These are phyloP conservation scores for Engystomops pustulosus DNA, from an alignment of 2,113 vertebrate genomes.

Conservation along the genomic window DNA sequence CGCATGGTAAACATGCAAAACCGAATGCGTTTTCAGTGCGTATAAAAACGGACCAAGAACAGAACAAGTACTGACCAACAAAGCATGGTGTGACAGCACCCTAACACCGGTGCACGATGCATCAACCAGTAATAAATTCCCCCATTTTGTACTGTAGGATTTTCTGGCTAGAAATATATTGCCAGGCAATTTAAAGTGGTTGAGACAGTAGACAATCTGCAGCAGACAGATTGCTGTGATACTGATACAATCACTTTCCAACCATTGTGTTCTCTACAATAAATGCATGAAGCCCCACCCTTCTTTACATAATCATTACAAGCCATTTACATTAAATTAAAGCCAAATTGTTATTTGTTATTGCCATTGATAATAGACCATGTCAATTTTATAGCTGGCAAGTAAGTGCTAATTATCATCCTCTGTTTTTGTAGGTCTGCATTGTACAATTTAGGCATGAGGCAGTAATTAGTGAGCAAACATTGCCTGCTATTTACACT, in stretches of 20 bases:
- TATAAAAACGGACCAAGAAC: no score
- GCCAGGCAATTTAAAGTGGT: no score
- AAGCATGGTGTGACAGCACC: no score
- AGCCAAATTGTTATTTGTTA: neutral
- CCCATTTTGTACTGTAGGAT: no score
- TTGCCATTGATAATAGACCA: neutral
- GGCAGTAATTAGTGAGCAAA: neutral
- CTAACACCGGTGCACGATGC: no score
- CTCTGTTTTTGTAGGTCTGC: neutral
- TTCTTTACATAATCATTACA: neutral
- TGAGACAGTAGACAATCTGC: neutral
- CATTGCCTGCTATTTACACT: neutral
- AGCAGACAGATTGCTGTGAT: constrained; percentile 18
- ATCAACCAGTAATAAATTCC: no score
- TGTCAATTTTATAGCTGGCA: neutral
- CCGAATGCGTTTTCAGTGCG: no score
- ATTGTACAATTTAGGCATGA: neutral
- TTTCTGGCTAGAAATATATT: no score
- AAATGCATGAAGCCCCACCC: neutral
- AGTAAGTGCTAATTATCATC: neutral
- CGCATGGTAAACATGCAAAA: no score
- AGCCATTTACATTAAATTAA: neutral
- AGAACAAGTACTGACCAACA: no score
- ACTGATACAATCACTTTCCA: neutral
- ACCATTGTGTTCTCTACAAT: neutral